Base-by-base conservation (phyloP, 1,140 invertebrate species). In the Monomorium pharaonis region DNA sequence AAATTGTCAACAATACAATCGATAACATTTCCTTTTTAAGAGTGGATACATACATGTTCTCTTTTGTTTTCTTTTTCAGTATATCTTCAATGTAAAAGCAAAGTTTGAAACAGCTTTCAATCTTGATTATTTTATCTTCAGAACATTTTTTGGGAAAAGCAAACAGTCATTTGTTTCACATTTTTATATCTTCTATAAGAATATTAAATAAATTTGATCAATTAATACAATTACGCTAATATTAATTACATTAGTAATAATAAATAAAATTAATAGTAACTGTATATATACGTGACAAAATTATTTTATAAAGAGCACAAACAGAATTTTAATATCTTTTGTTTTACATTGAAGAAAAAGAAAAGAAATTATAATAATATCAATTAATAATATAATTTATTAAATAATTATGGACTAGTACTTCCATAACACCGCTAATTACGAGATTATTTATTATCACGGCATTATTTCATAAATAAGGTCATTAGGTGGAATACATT, bases 321-420 rank as follows among this genome's bases (percentile, higher is more conserved):
- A 58, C 14, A 14, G 1, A 30, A 37, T 37, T 54, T 74, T 9
- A 76, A 42, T 58, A 30, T 0, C 24, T 42, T 21, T n/a, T n/a
- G n/a, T n/a, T 65, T 0, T 47, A 33, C 18, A 24, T 30, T 1
- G 33, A 44, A n/a, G 21, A 54, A 67, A 6, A 37, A 80, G n/a
- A 75, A 56, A 42, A 63, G 10, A n/a, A 78, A 33, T 65, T 24
- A 51, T 37, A 51, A 80, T 67, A 6, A 24, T 5, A 44, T 18
- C n/a, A n/a, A n/a, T n/a, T n/a, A n/a, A n/a, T 0, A 30, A 80
- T 54, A 56, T 80, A 58, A 80, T 80, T 80, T 42, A 80, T 69
- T 10, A 21, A 56, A 42, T 56, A 12, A 56, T 54, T 30, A 30
- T 37, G 47, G 4, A 54, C 18, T 33, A n/a, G 24, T 77, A 77